Conservation (phyloP, 2,797 vertebrate species). For the Anabas testudineus region DNA sequence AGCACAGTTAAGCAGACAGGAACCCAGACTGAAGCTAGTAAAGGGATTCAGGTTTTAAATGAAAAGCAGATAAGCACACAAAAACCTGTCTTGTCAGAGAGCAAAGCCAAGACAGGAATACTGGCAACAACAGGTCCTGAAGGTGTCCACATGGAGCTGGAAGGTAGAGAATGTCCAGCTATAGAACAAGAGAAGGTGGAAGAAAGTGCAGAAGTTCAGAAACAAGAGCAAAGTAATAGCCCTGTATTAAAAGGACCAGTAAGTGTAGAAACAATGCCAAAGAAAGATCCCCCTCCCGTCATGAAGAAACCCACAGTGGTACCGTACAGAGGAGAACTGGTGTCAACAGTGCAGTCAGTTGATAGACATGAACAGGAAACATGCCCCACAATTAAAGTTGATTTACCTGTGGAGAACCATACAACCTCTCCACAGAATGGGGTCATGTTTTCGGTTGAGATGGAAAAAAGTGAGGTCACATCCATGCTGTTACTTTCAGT, state of each 20-base stretch:
- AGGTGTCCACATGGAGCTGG: constrained; percentile 19
- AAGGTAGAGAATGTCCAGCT: constrained; percentile 27
- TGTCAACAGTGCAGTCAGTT: constrained; percentile 28
- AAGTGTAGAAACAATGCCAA: constrained; percentile 48
- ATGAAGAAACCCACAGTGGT: constrained; percentile 73
- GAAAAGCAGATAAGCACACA: constrained; percentile 30
- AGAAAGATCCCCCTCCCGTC: constrained; percentile 75
- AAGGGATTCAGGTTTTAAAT: constrained; percentile 26
- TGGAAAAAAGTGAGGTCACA: constrained; percentile 23
- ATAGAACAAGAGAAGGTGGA: constrained; percentile 31
- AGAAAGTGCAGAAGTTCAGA: constrained; percentile 28
- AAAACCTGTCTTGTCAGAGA: constrained; percentile 31
- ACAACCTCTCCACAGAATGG: constrained; percentile 23
- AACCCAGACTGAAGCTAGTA: constrained; percentile 39
- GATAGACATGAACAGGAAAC: constrained; percentile 25
- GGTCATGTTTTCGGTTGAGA: constrained; percentile 12
- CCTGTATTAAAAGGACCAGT: constrained; percentile 27
- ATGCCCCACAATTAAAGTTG: constrained; percentile 27
- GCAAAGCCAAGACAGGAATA: constrained; percentile 35
- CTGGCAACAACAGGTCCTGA: constrained; percentile 13
- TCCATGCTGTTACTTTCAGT: constrained; percentile 44
- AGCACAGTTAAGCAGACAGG: constrained; percentile 41
- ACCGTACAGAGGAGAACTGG: constrained; percentile 43
- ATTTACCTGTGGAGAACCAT: constrained; percentile 36
- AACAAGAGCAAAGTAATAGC: constrained; percentile 39